A percentile compares a stretch with the other conserved stretches of the same genome.
These are phyloP conservation scores for Orussus abietinus DNA, from an alignment of 1,140 invertebrate species.

Conservation along the genomic window DNA sequence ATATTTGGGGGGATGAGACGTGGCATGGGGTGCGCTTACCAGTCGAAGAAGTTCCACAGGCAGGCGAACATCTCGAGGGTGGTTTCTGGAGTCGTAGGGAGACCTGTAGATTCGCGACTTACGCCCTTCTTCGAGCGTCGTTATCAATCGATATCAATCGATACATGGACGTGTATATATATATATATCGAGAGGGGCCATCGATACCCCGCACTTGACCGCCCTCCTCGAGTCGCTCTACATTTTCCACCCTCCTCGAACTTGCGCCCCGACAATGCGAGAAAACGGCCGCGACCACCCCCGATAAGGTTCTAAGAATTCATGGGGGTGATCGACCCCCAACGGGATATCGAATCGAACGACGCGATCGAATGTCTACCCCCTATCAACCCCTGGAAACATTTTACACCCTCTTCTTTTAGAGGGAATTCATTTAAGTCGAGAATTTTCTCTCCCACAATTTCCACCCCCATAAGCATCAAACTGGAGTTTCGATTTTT, in stretches of 20 bases:
- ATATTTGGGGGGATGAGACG: not conserved
- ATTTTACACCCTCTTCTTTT: no score
- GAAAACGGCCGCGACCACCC: no score
- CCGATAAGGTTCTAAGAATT: no score
- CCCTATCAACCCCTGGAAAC: no score
- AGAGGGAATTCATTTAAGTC: no score
- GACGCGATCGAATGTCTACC: no score
- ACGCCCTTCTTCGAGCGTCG: conserved; percentile 1
- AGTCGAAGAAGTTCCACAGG: conserved; percentile 65
- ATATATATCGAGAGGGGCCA: not conserved
- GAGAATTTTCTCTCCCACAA: no score
- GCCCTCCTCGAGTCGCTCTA: not conserved
- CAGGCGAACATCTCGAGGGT: conserved; percentile 59
- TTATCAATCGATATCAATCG: not conserved
- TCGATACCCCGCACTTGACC: not conserved
- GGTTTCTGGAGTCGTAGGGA: conserved; percentile 15
- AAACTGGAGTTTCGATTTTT: no score
- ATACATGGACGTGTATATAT: conserved; percentile 4
- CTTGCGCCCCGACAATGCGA: no score
- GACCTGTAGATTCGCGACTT: not conserved
- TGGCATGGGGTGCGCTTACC: conserved; percentile 55
- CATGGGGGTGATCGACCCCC: no score
- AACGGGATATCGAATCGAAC: no score
- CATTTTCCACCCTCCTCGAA: conserved; percentile 1
- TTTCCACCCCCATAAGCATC: no score